Evolutionary conservation across 2,797 vertebrate genomes (phyloP), one percentile per base, ranked within the genome.

Genomic region (Lepus townsendii): DNA sequence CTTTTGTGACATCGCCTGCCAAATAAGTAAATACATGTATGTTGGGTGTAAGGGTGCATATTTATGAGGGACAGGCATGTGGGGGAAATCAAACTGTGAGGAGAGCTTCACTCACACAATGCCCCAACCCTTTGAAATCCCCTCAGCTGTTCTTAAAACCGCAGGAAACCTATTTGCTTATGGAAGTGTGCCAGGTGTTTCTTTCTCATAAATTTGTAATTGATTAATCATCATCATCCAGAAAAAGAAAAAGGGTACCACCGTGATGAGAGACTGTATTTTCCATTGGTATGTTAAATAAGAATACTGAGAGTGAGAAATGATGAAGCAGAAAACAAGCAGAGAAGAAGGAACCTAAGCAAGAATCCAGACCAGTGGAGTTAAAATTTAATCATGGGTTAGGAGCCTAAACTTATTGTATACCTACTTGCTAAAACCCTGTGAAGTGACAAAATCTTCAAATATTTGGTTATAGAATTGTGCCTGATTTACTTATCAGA

Each of bases 111-210:
- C 91, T 92, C 95, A 62, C 63, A 94, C 93, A 97, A 96, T 82
- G 42, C 97, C 50, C 9, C 97, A 82, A 95, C 97, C 96, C 97
- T 97, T 96, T 96, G 96, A 97, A 98, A 98, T 94, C 96, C 87
- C 95, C 94, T 96, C 96, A 97, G 97, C 95, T 98, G 94, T 96
- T 97, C 93, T 96, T 95, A 97, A 98, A 98, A 95, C 93, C 97
- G 96, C 97, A 97, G 97, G 98, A 97, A 97, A 97, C 96, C 96
- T 98, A 97, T 98, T 98, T 98, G 97, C 97, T 98, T 98, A 96
- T 98, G 98, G 97, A 98, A 98, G 97, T 97, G 98, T 98, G 98
- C 98, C 99, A 99, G 98, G 98, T 99, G 99, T 98, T 97, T 96
- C 98, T 98, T 98, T 98, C 98, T 98, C 98, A 99, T 98, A 98